These are phyloP conservation scores for Isoperla grammatica DNA, from an alignment of 2,888 invertebrate genomes.

Conservation along the genomic window DNA sequence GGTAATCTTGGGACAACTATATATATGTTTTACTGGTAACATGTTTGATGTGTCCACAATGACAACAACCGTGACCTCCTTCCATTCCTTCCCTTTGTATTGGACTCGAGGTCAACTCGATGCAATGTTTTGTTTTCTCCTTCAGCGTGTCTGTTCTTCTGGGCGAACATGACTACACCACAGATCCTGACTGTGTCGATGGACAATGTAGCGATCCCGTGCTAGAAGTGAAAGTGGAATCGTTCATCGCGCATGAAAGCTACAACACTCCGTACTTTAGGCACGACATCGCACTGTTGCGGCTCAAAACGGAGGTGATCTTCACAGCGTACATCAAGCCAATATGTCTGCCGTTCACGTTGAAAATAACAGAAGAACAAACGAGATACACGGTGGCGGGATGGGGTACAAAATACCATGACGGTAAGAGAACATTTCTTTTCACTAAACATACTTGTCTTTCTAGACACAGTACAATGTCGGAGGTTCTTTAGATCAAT, in stretches of 20 bases:
- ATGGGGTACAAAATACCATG: constrained; percentile 35
- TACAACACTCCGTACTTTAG: constrained; percentile 33
- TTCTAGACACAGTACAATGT: too few species aligned
- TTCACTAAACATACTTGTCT: too few species aligned
- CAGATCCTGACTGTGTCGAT: constrained; percentile 27
- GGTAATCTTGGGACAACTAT: too few species aligned
- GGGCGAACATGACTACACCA: constrained; percentile 22
- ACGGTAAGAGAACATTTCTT: constrained; percentile 31
- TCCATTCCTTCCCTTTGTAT: too few species aligned
- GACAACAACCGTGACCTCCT: too few species aligned
- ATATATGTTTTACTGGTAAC: too few species aligned
- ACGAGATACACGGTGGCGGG: constrained; percentile 31
- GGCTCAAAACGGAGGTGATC: constrained; percentile 24
- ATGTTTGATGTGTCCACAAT: too few species aligned
- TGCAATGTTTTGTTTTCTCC: too few species aligned
- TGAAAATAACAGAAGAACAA: constrained; percentile 21
- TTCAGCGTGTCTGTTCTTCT: constrained; percentile 23
- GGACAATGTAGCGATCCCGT: constrained; percentile 27
- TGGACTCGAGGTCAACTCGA: too few species aligned
- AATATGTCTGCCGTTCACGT: constrained; percentile 34
- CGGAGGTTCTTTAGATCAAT: too few species aligned
- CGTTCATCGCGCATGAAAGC: constrained; percentile 31
- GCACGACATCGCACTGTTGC: constrained; percentile 35
- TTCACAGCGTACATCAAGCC: constrained; percentile 30
- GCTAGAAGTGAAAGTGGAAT: constrained; percentile 27